A percentile compares a stretch with the other conserved stretches of the same genome.
These are phyloP conservation scores for Rhodophaea formosa DNA, from an alignment of 2,888 invertebrate species.

Conservation along the genomic window DNA sequence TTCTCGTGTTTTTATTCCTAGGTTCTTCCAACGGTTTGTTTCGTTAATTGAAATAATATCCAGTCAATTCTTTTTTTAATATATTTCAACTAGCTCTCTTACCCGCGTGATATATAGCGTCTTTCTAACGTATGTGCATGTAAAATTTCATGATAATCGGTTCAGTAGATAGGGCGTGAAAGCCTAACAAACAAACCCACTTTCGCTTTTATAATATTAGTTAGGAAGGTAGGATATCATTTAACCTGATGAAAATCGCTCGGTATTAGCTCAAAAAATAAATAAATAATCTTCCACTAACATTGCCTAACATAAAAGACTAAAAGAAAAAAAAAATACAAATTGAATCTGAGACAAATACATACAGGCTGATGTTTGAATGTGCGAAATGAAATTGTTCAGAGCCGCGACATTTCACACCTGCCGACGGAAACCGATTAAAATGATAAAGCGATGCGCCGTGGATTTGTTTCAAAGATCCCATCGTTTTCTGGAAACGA, in stretches of 20 bases:
- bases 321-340: not conserved
- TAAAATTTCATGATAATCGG: too few relatives aligned
- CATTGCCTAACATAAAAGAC: conserved; percentile 2
- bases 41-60: not conserved
- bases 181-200: too few relatives aligned
- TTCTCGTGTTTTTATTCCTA: conserved; percentile 10
- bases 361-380: conserved; percentile 23
- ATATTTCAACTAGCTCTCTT: too few relatives aligned
- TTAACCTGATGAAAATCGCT: too few relatives aligned
- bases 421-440: conserved; percentile 67
- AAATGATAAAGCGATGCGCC: conserved; percentile 65
- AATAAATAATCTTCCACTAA: not conserved
- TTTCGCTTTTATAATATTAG: too few relatives aligned
- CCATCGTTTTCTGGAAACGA: not conserved
- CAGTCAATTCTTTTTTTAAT: too few relatives aligned
- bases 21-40: not conserved
- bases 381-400: conserved; percentile 50
- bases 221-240: too few relatives aligned
- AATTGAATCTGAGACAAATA: conserved; percentile 14
- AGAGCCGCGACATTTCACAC: conserved; percentile 52
- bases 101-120: too few relatives aligned
- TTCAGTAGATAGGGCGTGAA: too few relatives aligned
- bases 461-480: conserved; percentile 28
- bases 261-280: too few relatives aligned
- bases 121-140: too few relatives aligned